Evolutionary conservation across 1,140 invertebrate genomes (phyloP), one percentile per base, ranked within the genome.

Genomic region (Harlomillsia oculata): DNA sequence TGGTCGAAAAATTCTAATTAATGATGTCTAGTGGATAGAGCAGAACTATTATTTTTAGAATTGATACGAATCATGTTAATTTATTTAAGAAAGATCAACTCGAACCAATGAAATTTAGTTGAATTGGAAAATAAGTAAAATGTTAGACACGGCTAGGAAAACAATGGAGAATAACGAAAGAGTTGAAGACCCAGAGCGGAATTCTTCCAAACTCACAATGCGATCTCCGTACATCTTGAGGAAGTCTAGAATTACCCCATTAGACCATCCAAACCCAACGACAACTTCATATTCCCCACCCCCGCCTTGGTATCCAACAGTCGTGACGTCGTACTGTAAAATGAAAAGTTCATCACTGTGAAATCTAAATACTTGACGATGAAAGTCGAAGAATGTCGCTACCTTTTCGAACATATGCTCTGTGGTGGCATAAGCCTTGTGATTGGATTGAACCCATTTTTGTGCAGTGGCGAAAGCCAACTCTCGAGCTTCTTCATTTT

Each of bases 191-290:
- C 13, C 14, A 2, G 16, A 13, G 8, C 3, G 16, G 3, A 32
- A 32, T 21, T 8, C 8, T 9, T 34, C 32, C 32, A 34, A 21
- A 16, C 45, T 34, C 3, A 36, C 41, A 21, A 56, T 14, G 11
- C 21, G 14, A 9, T 57, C 28, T 14, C 83, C 79, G 65, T 81
- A 86, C 56, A 74, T 76, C 52, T 79, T 69, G 5, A 92, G 69
- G 23, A 91, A 77, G 65, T 89, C 84, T 25, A 93, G 69, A 14
- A 85, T 77, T 0, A 91, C 82, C 2, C 92, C 92, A 69, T 96
- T 96, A 0, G 87, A 87, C 91, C 92, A 97, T 3, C 91, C 92
- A 69, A 97, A 97, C 5, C 92, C 92, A 11, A 78, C 76, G 70
- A 95, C 89, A 0, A 91, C 84, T 0, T 72, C 73, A 68, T 96